Percentiles rank a stretch among this genome's conserved stretches.
Evolutionary conservation across 2,797 vertebrate species (phyloP).

Genomic region (Anisognathus igniventris): DNA sequence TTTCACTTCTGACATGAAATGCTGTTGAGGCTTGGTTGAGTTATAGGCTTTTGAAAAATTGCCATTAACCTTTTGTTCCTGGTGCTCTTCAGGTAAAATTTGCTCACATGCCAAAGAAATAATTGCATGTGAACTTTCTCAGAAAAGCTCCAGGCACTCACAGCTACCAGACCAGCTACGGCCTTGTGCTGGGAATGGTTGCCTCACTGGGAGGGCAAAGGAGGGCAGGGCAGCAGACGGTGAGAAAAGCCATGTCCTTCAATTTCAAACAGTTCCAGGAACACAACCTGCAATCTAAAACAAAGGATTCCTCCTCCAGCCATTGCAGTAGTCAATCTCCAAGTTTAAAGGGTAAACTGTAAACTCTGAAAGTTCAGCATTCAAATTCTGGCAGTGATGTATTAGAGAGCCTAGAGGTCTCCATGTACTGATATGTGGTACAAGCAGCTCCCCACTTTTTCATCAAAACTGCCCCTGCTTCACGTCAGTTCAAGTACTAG

Average conservation of each 20-base stretch:
- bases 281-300: neutral
- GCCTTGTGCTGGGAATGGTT: neutral
- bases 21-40: neutral
- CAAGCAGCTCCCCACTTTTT: neutral
- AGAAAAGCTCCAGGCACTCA: neutral
- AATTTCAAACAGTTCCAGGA: neutral
- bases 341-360: neutral
- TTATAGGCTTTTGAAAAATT: neutral
- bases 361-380: neutral
- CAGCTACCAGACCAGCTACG: neutral
- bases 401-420: neutral
- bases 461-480: neutral
- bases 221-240: neutral
- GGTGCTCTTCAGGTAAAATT: slow-evolving; percentile 10
- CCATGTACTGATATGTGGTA: neutral
- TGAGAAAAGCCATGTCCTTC: neutral
- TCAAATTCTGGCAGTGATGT: slow-evolving; percentile 6
- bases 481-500: neutral
- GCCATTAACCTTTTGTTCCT: slow-evolving; percentile 34
- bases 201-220: neutral
- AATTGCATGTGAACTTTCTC: neutral
- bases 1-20: neutral
- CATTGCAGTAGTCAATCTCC: neutral
- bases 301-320: neutral
- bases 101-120: slow-evolving; percentile 1